Base-by-base conservation (phyloP, 2,797 vertebrate genomes). In the Aphelocoma californica region DNA sequence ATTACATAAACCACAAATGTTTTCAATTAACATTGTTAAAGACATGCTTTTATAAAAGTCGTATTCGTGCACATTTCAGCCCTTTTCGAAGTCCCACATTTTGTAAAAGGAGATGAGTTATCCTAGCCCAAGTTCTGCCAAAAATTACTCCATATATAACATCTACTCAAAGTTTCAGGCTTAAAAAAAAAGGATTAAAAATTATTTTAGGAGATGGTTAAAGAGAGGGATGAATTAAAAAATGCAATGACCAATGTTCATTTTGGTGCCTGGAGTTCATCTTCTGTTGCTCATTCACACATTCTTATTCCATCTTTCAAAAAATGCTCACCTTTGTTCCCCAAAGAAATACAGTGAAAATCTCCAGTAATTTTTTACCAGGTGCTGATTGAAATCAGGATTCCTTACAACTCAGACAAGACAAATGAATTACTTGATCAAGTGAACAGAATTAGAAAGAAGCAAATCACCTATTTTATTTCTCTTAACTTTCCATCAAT, bases 21-120 rank as follows among this genome's bases (percentile, higher is more conserved):
- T 94, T 90, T 86, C 56, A 90, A 78, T 86, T 88, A 92, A 53
- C 18, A n/a, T 42, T 82, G 40, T 44, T 90, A 83, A 88, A 80
- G 28, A 48, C 36, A 62, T 19, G 11, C 50, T 69, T 88, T 66
- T 51, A 67, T n/a, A 57, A n/a, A 82, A 36, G 26, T 31, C 16
- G 28, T 53, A 45, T 57, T 88, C 36, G 40, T 90, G 38, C 36
- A 62, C 34, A 83, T 79, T 90, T 80, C 72, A 61, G 38, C n/a
- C n/a, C 48, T 78, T 95, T 92, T 93, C 17, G 3, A 72, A 83
- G n/a, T 53, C 17, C 6, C 25, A 44, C 19, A 54, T 87, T 89
- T 81, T 79, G 61, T 54, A 81, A 87, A 67, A 84, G 28, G 58
- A 66, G 53, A 86, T 60, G 42, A 56, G 50, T 32, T 78, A 48